Percentiles rank a stretch among this genome's conserved stretches.
Conservation (phyloP, 1,140 invertebrate species). For the Zaprionus africanus region DNA sequence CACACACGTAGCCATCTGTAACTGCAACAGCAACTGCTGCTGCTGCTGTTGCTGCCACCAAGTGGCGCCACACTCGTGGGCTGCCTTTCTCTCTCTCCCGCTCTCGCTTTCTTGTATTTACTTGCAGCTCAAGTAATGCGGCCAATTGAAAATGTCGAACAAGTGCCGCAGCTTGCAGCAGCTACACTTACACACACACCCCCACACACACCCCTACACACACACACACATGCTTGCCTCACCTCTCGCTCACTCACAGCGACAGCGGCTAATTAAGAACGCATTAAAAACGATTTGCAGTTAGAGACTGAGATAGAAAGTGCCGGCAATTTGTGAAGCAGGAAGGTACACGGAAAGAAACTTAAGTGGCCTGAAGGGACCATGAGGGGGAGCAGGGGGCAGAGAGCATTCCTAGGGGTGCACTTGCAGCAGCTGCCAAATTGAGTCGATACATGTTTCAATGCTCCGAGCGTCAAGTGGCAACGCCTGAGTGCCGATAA, state of each 20-base stretch:
- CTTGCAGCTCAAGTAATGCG: conserved; percentile 70
- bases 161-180: conserved; percentile 55
- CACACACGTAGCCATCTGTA: conserved; percentile 10
- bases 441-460: no score
- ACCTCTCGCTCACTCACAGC: conserved; percentile 24
- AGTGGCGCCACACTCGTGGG: conserved; percentile 41
- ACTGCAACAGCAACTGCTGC: conserved; percentile 30
- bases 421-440: not conserved
- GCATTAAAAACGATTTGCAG: conserved; percentile 69
- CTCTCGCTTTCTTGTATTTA: conserved; percentile 15
- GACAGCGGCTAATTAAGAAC: conserved; percentile 71
- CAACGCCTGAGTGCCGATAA: no score
- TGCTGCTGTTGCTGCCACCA: conserved; percentile 20
- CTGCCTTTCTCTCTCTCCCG: not conserved
- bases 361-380: no score
- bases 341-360: not conserved
- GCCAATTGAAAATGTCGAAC: conserved; percentile 80
- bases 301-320: conserved; percentile 28
- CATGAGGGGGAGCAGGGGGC: no score
- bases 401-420: not conserved
- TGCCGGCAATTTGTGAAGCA: conserved; percentile 30
- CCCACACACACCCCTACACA: conserved; percentile 21
- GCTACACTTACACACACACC: conserved; percentile 21
- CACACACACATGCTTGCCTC: conserved; percentile 17
- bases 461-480: no score